phyloP scores from a whole-genome alignment of 2,113 vertebrate genomes.

The Sinocyclocheilus rhinocerous region DNA sequence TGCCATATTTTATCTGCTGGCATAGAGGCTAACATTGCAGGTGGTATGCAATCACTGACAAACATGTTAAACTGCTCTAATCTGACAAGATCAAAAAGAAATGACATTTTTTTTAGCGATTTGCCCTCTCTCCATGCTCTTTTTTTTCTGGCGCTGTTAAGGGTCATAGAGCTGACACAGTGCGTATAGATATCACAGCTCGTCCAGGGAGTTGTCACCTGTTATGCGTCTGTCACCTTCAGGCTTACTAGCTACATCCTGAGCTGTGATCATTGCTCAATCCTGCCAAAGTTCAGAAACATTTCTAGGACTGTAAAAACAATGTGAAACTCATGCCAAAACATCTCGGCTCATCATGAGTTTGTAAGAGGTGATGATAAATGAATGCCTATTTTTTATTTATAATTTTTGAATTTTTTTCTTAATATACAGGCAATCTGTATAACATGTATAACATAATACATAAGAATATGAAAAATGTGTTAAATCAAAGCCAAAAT shows the following conservation, averaged over 20 bases:
- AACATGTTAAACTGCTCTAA: conserved; percentile 52
- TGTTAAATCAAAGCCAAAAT: not conserved
- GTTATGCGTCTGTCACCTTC: conserved; percentile 69
- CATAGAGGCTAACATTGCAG: conserved; percentile 26
- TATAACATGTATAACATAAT: too few relatives aligned
- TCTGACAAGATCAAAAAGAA: conserved; percentile 53
- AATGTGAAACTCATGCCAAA: conserved; percentile 7
- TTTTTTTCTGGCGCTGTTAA: conserved; percentile 43
- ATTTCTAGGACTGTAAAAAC: conserved; percentile 23
- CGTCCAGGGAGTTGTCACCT: conserved; percentile 71
- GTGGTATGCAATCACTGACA: conserved; percentile 40
- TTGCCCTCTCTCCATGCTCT: conserved; percentile 43
- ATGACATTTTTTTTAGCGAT: conserved; percentile 43
- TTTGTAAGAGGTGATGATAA: not conserved
- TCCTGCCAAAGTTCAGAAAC: conserved; percentile 33
- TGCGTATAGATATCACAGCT: conserved; percentile 63
- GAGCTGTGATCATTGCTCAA: conserved; percentile 51
- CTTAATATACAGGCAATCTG: too few relatives aligned
- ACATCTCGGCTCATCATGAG: not conserved
- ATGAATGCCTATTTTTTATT: not conserved
- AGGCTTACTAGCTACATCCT: conserved; percentile 55
- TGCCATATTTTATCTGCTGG: conserved; percentile 22
- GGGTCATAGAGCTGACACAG: conserved; percentile 59
- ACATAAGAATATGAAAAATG: not conserved
- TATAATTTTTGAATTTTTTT: too few relatives aligned